phyloP scores from a whole-genome alignment of 2,797 vertebrate species.

The Tokudaia muenninki region DNA sequence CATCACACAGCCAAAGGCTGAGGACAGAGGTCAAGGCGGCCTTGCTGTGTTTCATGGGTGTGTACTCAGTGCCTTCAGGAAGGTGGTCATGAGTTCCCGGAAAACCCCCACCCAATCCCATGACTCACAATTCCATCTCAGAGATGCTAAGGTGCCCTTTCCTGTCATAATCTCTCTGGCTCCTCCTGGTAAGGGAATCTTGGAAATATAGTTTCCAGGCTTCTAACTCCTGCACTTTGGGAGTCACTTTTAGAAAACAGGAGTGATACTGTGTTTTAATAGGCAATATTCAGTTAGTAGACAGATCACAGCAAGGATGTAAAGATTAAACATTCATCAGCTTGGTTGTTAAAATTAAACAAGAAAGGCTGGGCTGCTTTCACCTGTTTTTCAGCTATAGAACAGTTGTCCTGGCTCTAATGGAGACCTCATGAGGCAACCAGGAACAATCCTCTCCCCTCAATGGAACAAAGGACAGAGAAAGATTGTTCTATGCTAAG shows the following conservation, averaged over 20 bases:
- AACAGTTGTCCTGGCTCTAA: not conserved
- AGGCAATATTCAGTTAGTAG: not conserved
- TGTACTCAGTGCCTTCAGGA: not conserved
- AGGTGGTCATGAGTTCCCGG: not conserved
- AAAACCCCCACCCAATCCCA: not conserved
- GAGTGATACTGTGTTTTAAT: not conserved
- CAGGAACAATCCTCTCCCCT: not conserved
- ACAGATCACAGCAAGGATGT: not conserved
- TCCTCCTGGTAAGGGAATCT: not conserved
- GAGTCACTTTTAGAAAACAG: not conserved
- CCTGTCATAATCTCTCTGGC: not conserved
- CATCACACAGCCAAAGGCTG: not conserved
- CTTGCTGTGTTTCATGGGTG: not conserved
- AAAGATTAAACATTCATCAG: not conserved
- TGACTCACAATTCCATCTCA: not conserved
- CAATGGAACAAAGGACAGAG: not conserved
- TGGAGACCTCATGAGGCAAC: not conserved
- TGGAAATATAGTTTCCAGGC: slow-evolving; percentile 9
- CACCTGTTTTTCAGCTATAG: not conserved
- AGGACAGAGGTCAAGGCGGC: not conserved
- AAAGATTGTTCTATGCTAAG: not conserved
- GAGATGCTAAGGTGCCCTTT: not conserved
- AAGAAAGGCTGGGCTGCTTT: not conserved
- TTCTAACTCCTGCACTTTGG: not conserved
- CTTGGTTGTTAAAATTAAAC: not conserved